phyloP scores from a whole-genome alignment of 2,797 vertebrate species.

The Myotis planiceps region DNA sequence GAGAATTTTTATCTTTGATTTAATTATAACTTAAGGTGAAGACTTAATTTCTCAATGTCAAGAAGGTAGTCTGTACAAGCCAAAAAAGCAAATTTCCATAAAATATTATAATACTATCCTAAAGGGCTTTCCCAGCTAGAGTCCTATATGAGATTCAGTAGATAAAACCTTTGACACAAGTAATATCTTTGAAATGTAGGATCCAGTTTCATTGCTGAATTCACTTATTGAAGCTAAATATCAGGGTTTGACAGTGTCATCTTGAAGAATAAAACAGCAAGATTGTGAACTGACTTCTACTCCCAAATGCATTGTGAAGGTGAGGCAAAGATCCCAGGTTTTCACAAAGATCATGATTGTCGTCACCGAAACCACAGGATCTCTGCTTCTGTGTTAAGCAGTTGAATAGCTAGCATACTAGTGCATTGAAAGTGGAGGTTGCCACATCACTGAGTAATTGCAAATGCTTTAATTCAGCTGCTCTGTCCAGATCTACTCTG shows the following conservation, averaged over 20 bases:
- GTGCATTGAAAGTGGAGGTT: not conserved
- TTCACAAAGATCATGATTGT: not conserved
- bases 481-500: not conserved
- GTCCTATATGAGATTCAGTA: not conserved
- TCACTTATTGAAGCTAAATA: conserved; percentile 21
- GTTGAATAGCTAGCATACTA: not conserved
- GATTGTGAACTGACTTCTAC: not conserved
- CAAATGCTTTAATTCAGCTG: not conserved
- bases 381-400: not conserved
- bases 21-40: conserved; percentile 1
- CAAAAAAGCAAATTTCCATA: not conserved
- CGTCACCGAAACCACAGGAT: not conserved
- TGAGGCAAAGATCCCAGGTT: not conserved
- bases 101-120: not conserved
- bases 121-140: not conserved
- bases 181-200: not conserved
- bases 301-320: conserved; percentile 8
- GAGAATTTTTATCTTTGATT: conserved; percentile 43
- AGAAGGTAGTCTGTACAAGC: not conserved
- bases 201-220: conserved; percentile 17
- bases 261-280: conserved; percentile 7
- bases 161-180: not conserved
- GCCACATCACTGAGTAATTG: not conserved
- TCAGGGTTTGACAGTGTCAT: not conserved
- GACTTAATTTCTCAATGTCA: conserved; percentile 10